Percentiles rank a stretch among this genome's conserved stretches.
phyloP scores from a whole-genome alignment of 64 coral and sea anemone genomes.

The Orbicella faveolata region DNA sequence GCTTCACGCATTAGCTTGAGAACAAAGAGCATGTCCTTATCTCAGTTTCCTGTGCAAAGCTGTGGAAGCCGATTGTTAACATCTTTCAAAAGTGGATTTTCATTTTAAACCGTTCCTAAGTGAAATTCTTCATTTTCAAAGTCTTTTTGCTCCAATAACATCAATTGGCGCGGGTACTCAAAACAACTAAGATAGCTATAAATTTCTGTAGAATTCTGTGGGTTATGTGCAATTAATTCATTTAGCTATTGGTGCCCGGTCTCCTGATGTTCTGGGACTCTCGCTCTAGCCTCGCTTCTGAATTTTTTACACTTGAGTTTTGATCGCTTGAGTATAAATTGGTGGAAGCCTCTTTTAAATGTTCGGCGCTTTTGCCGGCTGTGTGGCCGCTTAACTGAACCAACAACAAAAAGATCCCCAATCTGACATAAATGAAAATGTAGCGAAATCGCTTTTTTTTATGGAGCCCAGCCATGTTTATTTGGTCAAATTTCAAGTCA shows the following conservation, averaged over 20 bases:
- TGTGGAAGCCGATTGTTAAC: not conserved
- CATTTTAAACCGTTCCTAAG: not conserved
- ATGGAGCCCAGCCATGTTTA: not conserved
- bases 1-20: not conserved
- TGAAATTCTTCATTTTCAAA: not conserved
- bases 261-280: not conserved
- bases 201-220: not conserved
- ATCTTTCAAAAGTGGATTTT: not conserved
- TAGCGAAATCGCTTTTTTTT: not conserved
- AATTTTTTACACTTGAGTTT: not conserved
- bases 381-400: not conserved
- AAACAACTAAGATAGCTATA: not conserved
- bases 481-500: slow-evolving; percentile 27
- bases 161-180: too few relatives aligned
- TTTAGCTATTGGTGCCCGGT: not conserved
- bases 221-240: not conserved
- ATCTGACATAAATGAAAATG: not conserved
- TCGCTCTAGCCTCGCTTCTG: not conserved
- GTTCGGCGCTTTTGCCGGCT: not conserved
- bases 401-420: not conserved
- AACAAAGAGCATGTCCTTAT: slow-evolving; percentile 12
- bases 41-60: not conserved
- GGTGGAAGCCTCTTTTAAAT: too few relatives aligned
- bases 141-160: not conserved
- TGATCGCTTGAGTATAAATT: not conserved